Evolutionary conservation across 2,888 invertebrate genomes (phyloP).

Genomic region (Thumatha senex): DNA sequence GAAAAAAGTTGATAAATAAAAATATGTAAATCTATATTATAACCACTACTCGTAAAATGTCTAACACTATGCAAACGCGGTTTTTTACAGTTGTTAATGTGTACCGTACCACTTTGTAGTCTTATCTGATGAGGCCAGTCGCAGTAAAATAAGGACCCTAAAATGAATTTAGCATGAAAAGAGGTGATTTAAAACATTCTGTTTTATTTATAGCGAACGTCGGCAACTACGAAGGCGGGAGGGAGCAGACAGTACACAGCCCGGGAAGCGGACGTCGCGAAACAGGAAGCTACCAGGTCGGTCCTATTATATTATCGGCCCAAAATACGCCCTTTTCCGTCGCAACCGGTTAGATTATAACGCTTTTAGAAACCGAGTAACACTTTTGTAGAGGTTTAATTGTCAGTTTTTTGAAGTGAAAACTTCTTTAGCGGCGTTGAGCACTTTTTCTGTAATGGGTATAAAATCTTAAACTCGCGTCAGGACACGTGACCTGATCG

Average conservation of each 20-base stretch:
- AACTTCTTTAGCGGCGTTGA: no score
- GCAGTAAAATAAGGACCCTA: no score
- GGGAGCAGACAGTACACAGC: conserved; percentile 60
- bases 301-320: conserved; percentile 20
- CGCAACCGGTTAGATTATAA: conserved; percentile 8
- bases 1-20: no score
- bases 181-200: conserved; percentile 1
- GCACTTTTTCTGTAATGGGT: no score
- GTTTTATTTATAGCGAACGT: conserved; percentile 71
- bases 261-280: conserved; percentile 59
- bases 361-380: conserved; percentile 11
- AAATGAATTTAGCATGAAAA: no score
- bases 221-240: conserved; percentile 70
- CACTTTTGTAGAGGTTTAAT: conserved; percentile 2
- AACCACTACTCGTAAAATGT: no score
- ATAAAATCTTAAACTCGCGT: no score
- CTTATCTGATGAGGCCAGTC: background rate
- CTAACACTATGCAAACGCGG: no score
- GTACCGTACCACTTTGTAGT: no score
- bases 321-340: conserved; percentile 6
- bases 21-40: no score
- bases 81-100: no score
- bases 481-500: no score
- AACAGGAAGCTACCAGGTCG: conserved; percentile 70
- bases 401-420: conserved; percentile 4